Percentiles rank a stretch among this genome's conserved stretches.
Evolutionary conservation across 1,140 invertebrate species (phyloP).

Genomic region (Nephila pilipes): DNA sequence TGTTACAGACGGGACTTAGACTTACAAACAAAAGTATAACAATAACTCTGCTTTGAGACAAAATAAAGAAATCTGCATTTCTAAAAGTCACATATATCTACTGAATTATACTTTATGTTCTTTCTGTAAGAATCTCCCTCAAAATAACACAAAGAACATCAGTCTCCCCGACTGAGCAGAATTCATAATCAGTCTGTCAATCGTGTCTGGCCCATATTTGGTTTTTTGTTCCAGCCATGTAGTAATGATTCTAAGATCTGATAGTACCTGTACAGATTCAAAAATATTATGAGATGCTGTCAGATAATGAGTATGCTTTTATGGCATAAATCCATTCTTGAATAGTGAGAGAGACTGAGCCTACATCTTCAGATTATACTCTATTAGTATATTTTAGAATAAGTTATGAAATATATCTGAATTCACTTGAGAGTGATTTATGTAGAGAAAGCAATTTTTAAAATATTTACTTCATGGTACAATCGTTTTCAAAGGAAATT

Average conservation of each 20-base stretch:
- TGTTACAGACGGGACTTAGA: neutral
- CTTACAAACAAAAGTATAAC: neutral
- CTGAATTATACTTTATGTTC: neutral
- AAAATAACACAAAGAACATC: neutral
- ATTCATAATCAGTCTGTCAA: neutral
- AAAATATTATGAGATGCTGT: neutral
- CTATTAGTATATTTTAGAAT: no score
- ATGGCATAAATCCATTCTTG: no score
- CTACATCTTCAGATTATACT: no score
- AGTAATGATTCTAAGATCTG: neutral
- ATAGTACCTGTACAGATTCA: neutral
- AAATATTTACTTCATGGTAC: no score
- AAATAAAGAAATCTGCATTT: neutral
- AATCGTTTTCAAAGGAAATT: no score
- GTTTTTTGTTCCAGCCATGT: constrained; percentile 5
- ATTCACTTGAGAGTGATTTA: no score
- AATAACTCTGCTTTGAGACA: neutral
- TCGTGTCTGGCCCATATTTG: neutral
- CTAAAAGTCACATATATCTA: neutral
- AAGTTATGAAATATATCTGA: no score
- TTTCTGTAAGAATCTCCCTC: neutral
- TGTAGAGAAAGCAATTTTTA: no score
- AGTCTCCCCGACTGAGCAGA: neutral
- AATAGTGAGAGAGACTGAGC: no score
- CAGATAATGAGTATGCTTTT: neutral